A percentile compares a stretch with the other conserved stretches of the same genome.
phyloP scores from a whole-genome alignment of 2,113 vertebrate species.

The Sinocyclocheilus anophthalmus region DNA sequence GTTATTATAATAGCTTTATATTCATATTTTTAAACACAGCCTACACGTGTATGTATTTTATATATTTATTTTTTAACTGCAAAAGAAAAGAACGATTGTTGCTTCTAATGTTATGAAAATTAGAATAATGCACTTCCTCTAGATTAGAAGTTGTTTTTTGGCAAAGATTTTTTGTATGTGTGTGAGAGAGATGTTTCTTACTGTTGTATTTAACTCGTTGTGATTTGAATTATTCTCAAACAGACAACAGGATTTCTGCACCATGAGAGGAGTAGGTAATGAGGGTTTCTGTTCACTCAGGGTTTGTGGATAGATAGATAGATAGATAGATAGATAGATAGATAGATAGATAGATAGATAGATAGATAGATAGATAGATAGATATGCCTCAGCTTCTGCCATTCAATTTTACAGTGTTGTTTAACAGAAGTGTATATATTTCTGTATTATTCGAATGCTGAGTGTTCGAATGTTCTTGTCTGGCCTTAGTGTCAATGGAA shows the following conservation, averaged over 20 bases:
- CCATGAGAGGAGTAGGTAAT: neutral
- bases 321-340: neutral
- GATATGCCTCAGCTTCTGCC: neutral
- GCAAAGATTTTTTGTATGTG: neutral
- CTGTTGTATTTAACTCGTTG: neutral
- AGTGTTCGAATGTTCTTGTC: neutral
- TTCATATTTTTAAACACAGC: neutral
- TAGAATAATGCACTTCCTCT: neutral
- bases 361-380: neutral
- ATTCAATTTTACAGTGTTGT: neutral
- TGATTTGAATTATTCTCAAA: constrained; percentile 17
- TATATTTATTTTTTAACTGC: constrained; percentile 27
- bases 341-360: neutral
- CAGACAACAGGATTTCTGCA: neutral
- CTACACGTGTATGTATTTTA: neutral
- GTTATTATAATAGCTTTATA: neutral
- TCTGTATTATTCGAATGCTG: neutral
- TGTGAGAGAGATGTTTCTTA: neutral
- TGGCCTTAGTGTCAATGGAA: neutral
- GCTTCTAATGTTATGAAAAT: neutral
- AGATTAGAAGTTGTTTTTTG: neutral
- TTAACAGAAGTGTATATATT: neutral
- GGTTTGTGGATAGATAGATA: neutral
- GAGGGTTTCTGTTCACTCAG: neutral
- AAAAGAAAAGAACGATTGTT: neutral